A percentile compares a stretch with the other conserved stretches of the same genome.
phyloP scores from a whole-genome alignment of 2,113 vertebrate genomes.

The Pachyramphus minor region DNA sequence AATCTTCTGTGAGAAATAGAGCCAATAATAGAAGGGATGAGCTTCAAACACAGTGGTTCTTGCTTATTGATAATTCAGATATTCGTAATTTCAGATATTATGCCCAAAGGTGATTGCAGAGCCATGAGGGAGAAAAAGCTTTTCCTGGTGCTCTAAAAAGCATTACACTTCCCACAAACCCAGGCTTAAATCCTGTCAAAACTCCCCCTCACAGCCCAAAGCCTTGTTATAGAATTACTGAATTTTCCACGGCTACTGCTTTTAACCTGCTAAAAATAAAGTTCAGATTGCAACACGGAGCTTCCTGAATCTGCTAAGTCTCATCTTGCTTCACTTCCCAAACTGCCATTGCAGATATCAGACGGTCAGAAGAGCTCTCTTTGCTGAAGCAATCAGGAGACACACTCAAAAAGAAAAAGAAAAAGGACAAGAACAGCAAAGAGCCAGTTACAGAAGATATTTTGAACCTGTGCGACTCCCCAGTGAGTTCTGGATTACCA shows the following conservation, averaged over 20 bases:
- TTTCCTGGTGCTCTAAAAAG: neutral
- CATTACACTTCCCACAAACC: neutral
- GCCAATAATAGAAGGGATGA: neutral
- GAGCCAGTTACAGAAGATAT: slow-evolving; percentile 79
- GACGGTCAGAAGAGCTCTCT: slow-evolving; percentile 92
- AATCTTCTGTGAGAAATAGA: neutral
- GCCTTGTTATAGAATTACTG: neutral
- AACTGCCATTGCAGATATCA: slow-evolving; percentile 81
- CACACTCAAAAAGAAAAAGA: slow-evolving; percentile 91
- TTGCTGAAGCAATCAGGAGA: slow-evolving; percentile 83
- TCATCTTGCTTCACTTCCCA: slow-evolving; percentile 9
- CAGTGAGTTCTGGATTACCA: slow-evolving; percentile 75
- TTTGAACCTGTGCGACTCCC: slow-evolving; percentile 80
- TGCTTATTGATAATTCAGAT: neutral
- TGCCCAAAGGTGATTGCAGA: neutral
- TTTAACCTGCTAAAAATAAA: slow-evolving; percentile 11
- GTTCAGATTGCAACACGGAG: neutral
- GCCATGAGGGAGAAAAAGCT: neutral
- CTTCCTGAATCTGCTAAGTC: neutral
- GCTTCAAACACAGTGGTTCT: neutral
- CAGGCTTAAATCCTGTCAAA: neutral
- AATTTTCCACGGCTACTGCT: neutral
- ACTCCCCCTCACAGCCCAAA: neutral
- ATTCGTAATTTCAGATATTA: neutral
- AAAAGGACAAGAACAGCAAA: slow-evolving; percentile 84